Evolutionary conservation across 2,888 invertebrate species (phyloP).

Genomic region (Proisotoma minuta): DNA sequence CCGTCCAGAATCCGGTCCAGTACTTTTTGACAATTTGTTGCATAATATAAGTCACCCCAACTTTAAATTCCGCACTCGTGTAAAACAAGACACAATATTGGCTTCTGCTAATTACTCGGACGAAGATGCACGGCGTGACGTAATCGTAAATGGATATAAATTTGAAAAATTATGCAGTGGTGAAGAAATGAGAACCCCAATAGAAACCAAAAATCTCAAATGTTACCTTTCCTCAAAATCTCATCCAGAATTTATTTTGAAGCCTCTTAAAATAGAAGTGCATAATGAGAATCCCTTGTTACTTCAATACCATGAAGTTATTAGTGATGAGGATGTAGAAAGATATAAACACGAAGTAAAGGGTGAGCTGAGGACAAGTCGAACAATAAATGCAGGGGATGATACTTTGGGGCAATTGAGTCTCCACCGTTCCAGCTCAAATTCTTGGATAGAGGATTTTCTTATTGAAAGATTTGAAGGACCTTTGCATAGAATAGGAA

Average conservation of each 20-base stretch:
- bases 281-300: conserved; percentile 29
- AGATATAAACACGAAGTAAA: conserved; percentile 18
- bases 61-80: conserved; percentile 2
- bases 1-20: conserved; percentile 5
- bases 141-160: not conserved
- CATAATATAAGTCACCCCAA: not conserved
- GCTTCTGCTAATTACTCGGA: not conserved
- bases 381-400: conserved; percentile 12
- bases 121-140: not conserved
- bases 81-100: not conserved
- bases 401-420: conserved; percentile 9
- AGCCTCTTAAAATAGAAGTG: conserved; percentile 36
- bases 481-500: not conserved
- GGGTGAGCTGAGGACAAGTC: conserved; percentile 22
- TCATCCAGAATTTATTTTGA: conserved; percentile 27
- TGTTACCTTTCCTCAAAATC: conserved; percentile 27
- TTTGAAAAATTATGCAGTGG: conserved; percentile 21
- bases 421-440: conserved; percentile 33
- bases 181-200: not conserved
- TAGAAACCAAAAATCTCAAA: conserved; percentile 10
- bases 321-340: conserved; percentile 17
- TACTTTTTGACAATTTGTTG: conserved; percentile 4
- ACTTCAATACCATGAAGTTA: conserved; percentile 24
- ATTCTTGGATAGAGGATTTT: conserved; percentile 32
- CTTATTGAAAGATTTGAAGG: not conserved